A percentile compares a stretch with the other conserved stretches of the same genome.
These are phyloP conservation scores for Netelia melanura DNA, from an alignment of 2,888 invertebrate genomes.

Conservation along the genomic window DNA sequence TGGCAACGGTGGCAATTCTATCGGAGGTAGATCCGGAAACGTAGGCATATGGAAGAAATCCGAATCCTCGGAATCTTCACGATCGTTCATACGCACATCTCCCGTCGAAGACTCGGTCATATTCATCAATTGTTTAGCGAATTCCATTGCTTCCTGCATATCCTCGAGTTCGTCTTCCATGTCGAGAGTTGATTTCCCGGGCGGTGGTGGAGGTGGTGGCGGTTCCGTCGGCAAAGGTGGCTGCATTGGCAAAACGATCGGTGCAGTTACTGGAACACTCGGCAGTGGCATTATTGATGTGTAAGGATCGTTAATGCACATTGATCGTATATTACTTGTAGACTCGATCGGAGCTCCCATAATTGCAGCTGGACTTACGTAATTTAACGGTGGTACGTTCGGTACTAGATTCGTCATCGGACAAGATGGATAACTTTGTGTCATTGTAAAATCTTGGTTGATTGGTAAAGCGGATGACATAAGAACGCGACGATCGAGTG, in stretches of 20 bases:
- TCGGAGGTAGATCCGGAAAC: slow-evolving; percentile 70
- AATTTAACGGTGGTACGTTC: slow-evolving; percentile 58
- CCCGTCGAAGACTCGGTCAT: slow-evolving; percentile 69
- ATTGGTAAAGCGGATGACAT: slow-evolving; percentile 50
- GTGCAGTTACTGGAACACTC: slow-evolving; percentile 7
- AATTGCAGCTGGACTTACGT: slow-evolving; percentile 57
- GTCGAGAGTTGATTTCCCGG: slow-evolving; percentile 57
- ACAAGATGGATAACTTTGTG: slow-evolving; percentile 26
- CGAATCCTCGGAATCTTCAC: slow-evolving; percentile 19
- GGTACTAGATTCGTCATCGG: slow-evolving; percentile 26
- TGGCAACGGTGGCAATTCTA: slow-evolving; percentile 44
- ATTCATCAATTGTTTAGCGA: slow-evolving; percentile 80
- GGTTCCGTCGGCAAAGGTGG: slow-evolving; percentile 54
- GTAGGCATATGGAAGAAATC: slow-evolving; percentile 67
- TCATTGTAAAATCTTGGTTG: slow-evolving; percentile 47
- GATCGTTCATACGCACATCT: slow-evolving; percentile 34
- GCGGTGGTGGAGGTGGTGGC: slow-evolving; percentile 47
- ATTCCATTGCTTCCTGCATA: slow-evolving; percentile 82
- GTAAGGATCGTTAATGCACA: slow-evolving; percentile 44
- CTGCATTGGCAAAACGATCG: slow-evolving; percentile 38
- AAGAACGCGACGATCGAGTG: slow-evolving; percentile 55
- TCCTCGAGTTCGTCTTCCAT: slow-evolving; percentile 79
- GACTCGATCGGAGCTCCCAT: slow-evolving; percentile 42
- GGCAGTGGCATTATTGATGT: slow-evolving; percentile 44
- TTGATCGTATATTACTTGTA: slow-evolving; percentile 46